Evolutionary conservation across 2,113 vertebrate species (phyloP), one percentile per base, ranked within the genome.

Genomic region (Crotophaga sulcirostris): DNA sequence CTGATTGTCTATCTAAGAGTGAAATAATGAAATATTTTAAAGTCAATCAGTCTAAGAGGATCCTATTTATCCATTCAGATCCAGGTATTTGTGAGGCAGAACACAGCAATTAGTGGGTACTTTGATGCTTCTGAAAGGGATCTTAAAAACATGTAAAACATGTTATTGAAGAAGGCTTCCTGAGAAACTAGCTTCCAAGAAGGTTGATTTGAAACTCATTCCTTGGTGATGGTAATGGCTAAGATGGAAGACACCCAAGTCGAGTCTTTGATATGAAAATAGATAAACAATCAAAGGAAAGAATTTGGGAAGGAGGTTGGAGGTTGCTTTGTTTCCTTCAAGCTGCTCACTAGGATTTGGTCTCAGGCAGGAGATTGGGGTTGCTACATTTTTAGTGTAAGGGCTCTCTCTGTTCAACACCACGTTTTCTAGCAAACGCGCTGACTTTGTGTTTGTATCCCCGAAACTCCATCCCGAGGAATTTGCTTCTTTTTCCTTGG

Each of bases 221-320:
- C 49, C 62, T 63, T 34, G 18, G 34, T 17, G 40, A 82, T 64
- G 59, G 36, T 72, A 54, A 91, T 64, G 85, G 73, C 3, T 21
- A 63, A 90, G 49, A 56, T 36, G 69, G 55, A 91, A 94, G 82
- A 85, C 42, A 66, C 16, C 56, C 63, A 69, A 64, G 36, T 0
- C 25, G 36, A 94, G 59, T 44, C 75, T 94, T 94, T 97, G 82
- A 90, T 76, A 85, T 83, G 75, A 93, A 85, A 91, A 76, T 33
- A 83, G 74, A 58, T 36, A 83, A 90, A 69, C 38, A 83, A 55
- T 76, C 62, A 92, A 94, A 90, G 59, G n/a, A 56, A 92, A 85
- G 70, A 85, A 90, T 80, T 1, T 83, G 17, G 62, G 78, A 79
- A 44, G 52, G 26, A 79, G 24, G 40, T 9, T 84, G 45, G 59